Conservation (phyloP, 2,113 vertebrate genomes). For the Cariama cristata region DNA sequence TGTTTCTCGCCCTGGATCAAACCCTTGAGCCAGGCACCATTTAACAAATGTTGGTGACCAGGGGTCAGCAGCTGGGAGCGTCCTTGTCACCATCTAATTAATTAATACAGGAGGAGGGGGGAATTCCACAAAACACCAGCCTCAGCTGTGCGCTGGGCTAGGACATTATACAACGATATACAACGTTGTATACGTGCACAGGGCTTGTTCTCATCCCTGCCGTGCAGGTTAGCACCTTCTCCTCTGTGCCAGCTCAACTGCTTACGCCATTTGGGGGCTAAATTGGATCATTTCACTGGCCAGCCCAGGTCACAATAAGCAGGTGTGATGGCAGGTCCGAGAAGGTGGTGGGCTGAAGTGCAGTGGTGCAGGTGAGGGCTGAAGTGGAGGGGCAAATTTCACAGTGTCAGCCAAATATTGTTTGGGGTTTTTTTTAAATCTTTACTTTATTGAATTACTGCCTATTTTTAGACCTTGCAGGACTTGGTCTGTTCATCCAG, state of each 20-base stretch:
- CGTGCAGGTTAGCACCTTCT: neutral
- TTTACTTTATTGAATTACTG: neutral
- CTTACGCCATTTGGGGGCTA: neutral
- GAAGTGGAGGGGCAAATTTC: neutral
- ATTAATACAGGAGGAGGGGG: neutral
- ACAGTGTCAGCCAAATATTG: neutral
- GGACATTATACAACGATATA: accelerated
- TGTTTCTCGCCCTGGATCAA: neutral
- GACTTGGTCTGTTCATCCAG: neutral
- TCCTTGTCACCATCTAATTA: neutral
- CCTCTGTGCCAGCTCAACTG: neutral
- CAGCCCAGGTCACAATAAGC: neutral
- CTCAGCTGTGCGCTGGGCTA: neutral
- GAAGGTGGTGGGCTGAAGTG: neutral
- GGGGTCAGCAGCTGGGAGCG: neutral
- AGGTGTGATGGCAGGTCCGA: neutral
- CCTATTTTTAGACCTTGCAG: neutral
- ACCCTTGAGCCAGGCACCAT: neutral
- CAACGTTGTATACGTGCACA: accelerated
- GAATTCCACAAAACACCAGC: neutral
- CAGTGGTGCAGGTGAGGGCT: neutral
- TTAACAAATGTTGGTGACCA: neutral
- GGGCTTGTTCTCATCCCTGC: neutral
- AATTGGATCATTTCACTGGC: neutral
- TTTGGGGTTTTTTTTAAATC: neutral